Evolutionary conservation across 2,888 invertebrate genomes (phyloP), one percentile per base, ranked within the genome.

Genomic region (Allophyes oxyacanthae): DNA sequence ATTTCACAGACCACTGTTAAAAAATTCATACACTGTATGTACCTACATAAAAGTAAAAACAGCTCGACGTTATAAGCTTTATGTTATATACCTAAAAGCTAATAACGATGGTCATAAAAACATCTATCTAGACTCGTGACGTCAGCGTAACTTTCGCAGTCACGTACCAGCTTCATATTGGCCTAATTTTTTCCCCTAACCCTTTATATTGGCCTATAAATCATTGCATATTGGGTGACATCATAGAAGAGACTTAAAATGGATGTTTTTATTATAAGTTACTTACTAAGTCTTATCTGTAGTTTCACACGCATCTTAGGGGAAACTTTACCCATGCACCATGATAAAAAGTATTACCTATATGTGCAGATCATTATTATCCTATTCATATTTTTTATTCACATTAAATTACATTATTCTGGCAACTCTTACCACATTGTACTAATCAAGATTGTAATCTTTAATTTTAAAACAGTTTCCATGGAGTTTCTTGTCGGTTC

Each of bases 151-250:
- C 42, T 11, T 8, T 11, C 11, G n/a, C 0, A 15, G 61, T 52
- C 75, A 74, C 75, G 73, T 72, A 41, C 46, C 30, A 34, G 15
- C 34, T 8, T 41, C 37, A 53, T 55, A 62, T 64, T 55, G 48
- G 40, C 61, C 37, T 36, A 59, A 41, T 45, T 48, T 56, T n/a
- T 68, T 40, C 43, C 26, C 15, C 2, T 32, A 40, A 48, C 45
- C 42, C 53, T 14, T 54, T 11, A 44, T 33, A 57, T 60, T 61
- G 46, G 36, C 36, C 20, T 40, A 64, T 63, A 61, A 64, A 64
- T 46, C 42, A 53, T 52, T 37, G 37, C 33, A 30, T 49, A 14
- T 6, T 45, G 13, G 13, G 9, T 25, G 11, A 25, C 20, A 4
- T 41, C 10, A 11, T 13, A 10, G 9, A 26, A 13, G 9, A 25